Base-by-base conservation (phyloP, 2,797 vertebrate species). In the Potorous gilbertii region DNA sequence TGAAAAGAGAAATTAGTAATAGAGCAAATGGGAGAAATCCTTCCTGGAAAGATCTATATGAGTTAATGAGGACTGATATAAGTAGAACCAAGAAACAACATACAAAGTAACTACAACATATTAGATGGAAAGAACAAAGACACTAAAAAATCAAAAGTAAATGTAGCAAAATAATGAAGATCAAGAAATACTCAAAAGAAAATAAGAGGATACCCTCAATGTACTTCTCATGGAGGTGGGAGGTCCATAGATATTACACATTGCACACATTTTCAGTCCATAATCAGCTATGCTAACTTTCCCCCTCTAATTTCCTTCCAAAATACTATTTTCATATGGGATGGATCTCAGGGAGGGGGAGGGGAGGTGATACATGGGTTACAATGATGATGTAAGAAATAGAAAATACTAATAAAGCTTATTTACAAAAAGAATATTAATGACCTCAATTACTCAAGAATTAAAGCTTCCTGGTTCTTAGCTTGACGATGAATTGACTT, bases 321-420 rank as follows among this genome's bases (percentile, higher is more conserved):
- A 74, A 74, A n/a, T n/a, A 74, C 14, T 74, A n/a, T 74, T 74
- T 74, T 74, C 34, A 74, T 6, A n/a, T 74, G 5, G 16, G 6
- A 74, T n/a, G 34, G 14, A 74, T n/a, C 4, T 40, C 34, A 5
- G 5, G 1, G 34, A 16, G 34, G 4, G 31, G 12, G 29, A 34
- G 5, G 13, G 5, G 13, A n/a, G 34, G 1, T 4, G 14, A 74
- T 18, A 6, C 34, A 62, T 40, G 1, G 1, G 0, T n/a, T 74
- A n/a, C 62, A 18, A 74, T 16, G 16, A 16, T 74, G 62, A 66
- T n/a, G 14, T n/a, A 66, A 66, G 62, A n/a, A 66, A 66, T 5
- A n/a, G 34, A 66, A 66, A 66, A 66, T 66, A 66, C 16, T 66
- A 34, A 62, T 40, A 74, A 74, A n/a, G 6, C 34, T 16, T 74